These are phyloP conservation scores for Sardina pilchardus DNA, from an alignment of 2,113 vertebrate genomes.

Conservation along the genomic window DNA sequence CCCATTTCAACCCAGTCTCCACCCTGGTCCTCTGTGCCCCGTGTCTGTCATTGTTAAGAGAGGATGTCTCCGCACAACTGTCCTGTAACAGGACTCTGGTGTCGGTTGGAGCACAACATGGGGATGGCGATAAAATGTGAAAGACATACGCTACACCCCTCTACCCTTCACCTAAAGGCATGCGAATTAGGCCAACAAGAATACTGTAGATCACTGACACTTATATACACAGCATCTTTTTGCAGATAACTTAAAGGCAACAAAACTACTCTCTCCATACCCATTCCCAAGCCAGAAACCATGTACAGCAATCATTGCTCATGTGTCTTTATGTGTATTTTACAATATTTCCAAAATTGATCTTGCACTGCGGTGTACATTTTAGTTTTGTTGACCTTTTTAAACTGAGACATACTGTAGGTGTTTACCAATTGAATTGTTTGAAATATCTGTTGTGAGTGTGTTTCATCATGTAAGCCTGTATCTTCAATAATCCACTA, in stretches of 20 bases:
- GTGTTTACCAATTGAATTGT: not conserved
- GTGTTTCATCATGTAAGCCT: not conserved
- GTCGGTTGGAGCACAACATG: not conserved
- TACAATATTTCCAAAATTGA: not conserved
- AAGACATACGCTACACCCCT: not conserved
- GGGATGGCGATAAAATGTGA: not conserved
- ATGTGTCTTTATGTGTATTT: not conserved
- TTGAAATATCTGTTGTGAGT: not conserved
- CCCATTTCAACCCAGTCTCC: not conserved
- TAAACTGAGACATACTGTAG: not conserved
- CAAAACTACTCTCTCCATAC: not conserved
- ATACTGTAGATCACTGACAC: not conserved
- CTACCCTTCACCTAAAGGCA: not conserved
- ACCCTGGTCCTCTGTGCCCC: not conserved
- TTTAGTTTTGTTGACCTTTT: not conserved
- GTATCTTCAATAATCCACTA: no score
- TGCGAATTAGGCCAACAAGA: not conserved
- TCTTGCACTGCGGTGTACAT: not conserved
- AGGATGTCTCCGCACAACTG: not conserved
- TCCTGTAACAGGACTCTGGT: not conserved
- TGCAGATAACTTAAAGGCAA: not conserved
- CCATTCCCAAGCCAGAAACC: not conserved
- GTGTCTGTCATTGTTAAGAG: constrained; percentile 4
- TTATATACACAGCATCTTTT: not conserved
- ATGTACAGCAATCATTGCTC: not conserved